These are phyloP conservation scores for Stenodema calcarata DNA, from an alignment of 2,888 invertebrate genomes.

Conservation along the genomic window DNA sequence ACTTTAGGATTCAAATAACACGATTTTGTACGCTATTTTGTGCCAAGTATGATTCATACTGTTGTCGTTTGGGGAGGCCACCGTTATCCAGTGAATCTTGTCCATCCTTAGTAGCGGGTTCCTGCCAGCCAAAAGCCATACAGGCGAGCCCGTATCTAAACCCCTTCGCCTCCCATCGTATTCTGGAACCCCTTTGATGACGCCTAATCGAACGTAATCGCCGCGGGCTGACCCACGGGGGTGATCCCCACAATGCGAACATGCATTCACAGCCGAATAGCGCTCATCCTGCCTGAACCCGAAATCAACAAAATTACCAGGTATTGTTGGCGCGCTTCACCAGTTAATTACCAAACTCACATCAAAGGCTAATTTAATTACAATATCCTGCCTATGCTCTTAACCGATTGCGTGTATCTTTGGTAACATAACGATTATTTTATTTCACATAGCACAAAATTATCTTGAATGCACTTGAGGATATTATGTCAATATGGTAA, in stretches of 20 bases:
- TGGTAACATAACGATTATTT: no score
- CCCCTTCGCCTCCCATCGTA: background rate
- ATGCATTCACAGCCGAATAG: background rate
- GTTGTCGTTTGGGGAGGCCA: no score
- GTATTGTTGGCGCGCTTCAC: background rate
- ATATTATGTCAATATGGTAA: no score
- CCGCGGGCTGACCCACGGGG: background rate
- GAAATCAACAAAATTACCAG: background rate
- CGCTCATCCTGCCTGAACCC: background rate
- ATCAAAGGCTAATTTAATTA: background rate
- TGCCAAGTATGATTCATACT: no score
- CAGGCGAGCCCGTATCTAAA: background rate
- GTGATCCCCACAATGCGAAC: background rate
- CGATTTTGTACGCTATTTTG: no score
- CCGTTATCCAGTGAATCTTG: background rate
- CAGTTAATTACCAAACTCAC: background rate
- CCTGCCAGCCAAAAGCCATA: background rate
- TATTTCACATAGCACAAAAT: no score
- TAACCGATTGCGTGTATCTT: no score
- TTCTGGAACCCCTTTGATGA: constrained; percentile 7
- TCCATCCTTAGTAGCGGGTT: background rate
- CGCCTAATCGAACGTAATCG: constrained; percentile 17
- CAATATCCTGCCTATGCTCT: no score
- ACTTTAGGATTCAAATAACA: no score
- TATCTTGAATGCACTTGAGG: no score